These are phyloP conservation scores for Leucosticte australis DNA, from an alignment of 2,113 vertebrate species.

Conservation along the genomic window DNA sequence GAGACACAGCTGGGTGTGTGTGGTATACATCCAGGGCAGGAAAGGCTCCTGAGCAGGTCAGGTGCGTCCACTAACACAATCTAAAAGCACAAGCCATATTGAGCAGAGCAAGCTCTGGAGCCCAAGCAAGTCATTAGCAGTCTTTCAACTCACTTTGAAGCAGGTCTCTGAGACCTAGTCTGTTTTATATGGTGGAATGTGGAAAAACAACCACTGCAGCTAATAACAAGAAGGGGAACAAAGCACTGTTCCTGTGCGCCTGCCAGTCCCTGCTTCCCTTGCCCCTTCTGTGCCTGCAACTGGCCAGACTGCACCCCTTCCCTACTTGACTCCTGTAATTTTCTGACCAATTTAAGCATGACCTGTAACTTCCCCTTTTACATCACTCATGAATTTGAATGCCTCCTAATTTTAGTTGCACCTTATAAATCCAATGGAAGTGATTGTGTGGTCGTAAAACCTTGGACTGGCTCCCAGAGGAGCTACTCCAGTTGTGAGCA, in stretches of 20 bases:
- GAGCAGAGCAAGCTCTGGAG: neutral
- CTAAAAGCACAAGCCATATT: neutral
- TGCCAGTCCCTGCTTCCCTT: neutral
- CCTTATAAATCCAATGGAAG: slow-evolving; percentile 36
- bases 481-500: neutral
- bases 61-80: neutral
- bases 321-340: slow-evolving; percentile 3
- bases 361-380: slow-evolving; percentile 26
- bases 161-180: neutral
- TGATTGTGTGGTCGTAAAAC: neutral
- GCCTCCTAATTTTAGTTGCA: slow-evolving; percentile 6
- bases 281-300: neutral
- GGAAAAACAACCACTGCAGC: slow-evolving; percentile 10
- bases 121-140: slow-evolving; percentile 3
- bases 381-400: neutral
- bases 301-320: neutral
- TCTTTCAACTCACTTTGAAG: slow-evolving; percentile 29
- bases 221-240: neutral
- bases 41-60: neutral
- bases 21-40: neutral
- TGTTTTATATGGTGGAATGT: slow-evolving; percentile 14
- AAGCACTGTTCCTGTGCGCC: neutral
- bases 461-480: neutral
- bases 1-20: neutral
- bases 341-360: slow-evolving; percentile 14